These are phyloP conservation scores for Belonocnema kinseyi DNA, from an alignment of 1,140 invertebrate genomes.

Conservation along the genomic window DNA sequence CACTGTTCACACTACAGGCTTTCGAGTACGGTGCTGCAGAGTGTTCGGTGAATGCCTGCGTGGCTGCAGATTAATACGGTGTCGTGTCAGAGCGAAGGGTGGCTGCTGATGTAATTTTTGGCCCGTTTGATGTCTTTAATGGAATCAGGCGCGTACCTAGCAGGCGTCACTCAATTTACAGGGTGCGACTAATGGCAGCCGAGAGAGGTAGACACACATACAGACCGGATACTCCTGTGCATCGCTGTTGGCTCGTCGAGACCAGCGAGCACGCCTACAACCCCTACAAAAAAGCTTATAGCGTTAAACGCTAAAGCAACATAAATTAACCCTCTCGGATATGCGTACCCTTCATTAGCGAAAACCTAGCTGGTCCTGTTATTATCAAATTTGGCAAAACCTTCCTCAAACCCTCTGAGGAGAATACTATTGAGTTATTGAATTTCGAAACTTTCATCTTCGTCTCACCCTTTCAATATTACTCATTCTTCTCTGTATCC, in stretches of 20 bases:
- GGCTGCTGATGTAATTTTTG: slow-evolving; percentile 75
- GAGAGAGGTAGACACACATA: slow-evolving; percentile 57
- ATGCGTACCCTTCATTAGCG: slow-evolving; percentile 19
- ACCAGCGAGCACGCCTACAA: slow-evolving; percentile 22
- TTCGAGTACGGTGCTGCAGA: slow-evolving; percentile 38
- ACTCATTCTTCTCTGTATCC: too few relatives aligned
- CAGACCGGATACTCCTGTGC: slow-evolving; percentile 23
- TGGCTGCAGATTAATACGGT: slow-evolving; percentile 67
- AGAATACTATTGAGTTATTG: background rate
- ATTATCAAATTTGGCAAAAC: slow-evolving; percentile 16
- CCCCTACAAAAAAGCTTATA: slow-evolving; percentile 21
- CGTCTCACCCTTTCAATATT: background rate
- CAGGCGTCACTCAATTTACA: slow-evolving; percentile 74
- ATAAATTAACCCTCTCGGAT: slow-evolving; percentile 21
- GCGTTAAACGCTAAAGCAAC: slow-evolving; percentile 13
- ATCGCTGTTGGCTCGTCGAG: slow-evolving; percentile 22
- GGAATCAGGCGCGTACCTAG: slow-evolving; percentile 74
- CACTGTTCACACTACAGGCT: slow-evolving; percentile 5
- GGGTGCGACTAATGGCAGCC: slow-evolving; percentile 74
- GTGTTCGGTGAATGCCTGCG: slow-evolving; percentile 58
- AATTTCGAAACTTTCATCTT: background rate
- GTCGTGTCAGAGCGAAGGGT: slow-evolving; percentile 65
- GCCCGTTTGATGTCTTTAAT: slow-evolving; percentile 75
- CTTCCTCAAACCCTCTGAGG: background rate
- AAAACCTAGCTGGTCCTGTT: slow-evolving; percentile 18